phyloP scores from a whole-genome alignment of 2,113 vertebrate genomes.

The Saimiri boliviensis region DNA sequence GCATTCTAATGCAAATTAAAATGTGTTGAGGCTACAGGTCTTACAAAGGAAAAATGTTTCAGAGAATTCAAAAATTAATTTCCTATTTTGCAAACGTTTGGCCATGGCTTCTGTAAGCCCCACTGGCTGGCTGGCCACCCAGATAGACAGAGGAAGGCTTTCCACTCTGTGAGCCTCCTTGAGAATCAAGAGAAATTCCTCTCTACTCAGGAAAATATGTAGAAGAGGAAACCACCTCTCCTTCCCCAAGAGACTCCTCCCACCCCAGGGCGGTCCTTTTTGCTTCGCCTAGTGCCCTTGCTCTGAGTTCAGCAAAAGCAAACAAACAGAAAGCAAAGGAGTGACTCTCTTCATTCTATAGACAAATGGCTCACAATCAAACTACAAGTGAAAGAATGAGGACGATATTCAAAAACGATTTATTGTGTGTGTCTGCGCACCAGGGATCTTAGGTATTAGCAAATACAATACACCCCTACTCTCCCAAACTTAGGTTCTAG shows the following conservation, averaged over 20 bases:
- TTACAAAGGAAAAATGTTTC: background rate
- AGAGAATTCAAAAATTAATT: background rate
- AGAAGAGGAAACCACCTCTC: fast-evolving
- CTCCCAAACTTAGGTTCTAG: background rate
- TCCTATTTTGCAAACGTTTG: background rate
- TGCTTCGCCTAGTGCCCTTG: background rate
- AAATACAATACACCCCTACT: fast-evolving
- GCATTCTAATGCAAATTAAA: slow-evolving; percentile 55
- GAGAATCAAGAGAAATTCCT: background rate
- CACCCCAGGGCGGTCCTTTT: background rate
- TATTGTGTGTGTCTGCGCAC: background rate
- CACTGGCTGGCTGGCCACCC: background rate
- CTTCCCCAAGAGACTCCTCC: background rate
- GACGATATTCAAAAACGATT: background rate
- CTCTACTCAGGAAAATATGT: background rate
- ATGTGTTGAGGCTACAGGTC: background rate
- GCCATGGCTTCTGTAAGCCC: background rate
- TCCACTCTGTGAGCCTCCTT: background rate
- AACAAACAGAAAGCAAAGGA: background rate
- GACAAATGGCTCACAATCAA: no score
- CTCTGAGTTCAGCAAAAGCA: background rate
- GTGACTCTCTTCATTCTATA: fast-evolving
- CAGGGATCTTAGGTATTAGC: background rate
- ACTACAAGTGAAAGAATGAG: background rate
- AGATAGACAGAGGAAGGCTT: background rate